These are phyloP conservation scores for Bathynomus jamesi DNA, from an alignment of 1,140 invertebrate genomes.

Conservation along the genomic window DNA sequence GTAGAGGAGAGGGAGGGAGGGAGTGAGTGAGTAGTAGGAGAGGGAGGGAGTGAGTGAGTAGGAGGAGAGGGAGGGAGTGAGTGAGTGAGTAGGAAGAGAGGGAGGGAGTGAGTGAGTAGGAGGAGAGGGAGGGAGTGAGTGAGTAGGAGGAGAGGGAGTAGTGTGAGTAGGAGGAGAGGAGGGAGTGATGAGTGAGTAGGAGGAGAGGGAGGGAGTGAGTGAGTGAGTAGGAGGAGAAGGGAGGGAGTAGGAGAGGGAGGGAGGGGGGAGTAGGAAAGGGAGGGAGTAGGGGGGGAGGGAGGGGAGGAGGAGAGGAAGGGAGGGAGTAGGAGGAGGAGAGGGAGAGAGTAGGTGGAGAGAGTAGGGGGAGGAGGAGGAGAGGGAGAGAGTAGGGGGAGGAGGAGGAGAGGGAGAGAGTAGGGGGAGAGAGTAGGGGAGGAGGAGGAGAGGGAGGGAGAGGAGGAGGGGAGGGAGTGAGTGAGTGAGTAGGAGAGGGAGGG, in stretches of 20 bases:
- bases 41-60: background rate
- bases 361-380: background rate
- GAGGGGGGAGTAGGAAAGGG: background rate
- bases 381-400: background rate
- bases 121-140: background rate
- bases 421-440: background rate
- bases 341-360: background rate
- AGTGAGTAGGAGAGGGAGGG: background rate
- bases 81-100: background rate
- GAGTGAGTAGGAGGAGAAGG: background rate
- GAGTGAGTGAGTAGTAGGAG: background rate
- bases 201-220: background rate
- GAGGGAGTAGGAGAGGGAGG: background rate
- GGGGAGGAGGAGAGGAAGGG: background rate
- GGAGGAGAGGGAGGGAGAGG: background rate
- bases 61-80: background rate
- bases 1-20: background rate
- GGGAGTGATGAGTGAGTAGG: background rate
- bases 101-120: background rate
- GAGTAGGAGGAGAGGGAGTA: background rate
- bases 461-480: background rate
- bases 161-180: background rate
- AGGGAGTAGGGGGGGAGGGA: background rate
- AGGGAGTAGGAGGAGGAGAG: too few species aligned
- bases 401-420: background rate